phyloP scores from a whole-genome alignment of 2,888 invertebrate species.

The Hirtodrosophila histrioides region DNA sequence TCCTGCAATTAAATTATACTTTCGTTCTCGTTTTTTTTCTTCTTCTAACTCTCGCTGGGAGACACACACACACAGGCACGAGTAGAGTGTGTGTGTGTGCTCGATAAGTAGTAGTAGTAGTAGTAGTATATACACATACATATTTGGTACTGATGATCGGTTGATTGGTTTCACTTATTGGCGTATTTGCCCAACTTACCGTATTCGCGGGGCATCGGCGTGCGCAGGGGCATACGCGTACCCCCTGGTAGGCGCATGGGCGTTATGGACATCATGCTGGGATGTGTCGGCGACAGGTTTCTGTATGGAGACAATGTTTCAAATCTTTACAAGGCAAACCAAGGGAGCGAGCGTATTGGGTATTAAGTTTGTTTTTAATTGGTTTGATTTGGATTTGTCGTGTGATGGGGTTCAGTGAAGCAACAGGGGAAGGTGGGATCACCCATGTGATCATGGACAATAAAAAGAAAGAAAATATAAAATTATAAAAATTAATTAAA shows the following conservation, averaged over 20 bases:
- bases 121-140: conserved; percentile 41
- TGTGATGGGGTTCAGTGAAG: conserved; percentile 28
- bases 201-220: conserved; percentile 93
- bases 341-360: conserved; percentile 4
- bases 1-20: conserved; percentile 8
- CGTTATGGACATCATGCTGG: conserved; percentile 89
- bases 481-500: conserved; percentile 54
- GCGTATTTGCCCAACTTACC: conserved; percentile 88
- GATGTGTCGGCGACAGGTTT: conserved; percentile 89
- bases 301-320: conserved; percentile 84
- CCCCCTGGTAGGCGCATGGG: conserved; percentile 87
- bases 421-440: conserved; percentile 34
- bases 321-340: conserved; percentile 76
- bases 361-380: conserved; percentile 13
- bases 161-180: conserved; percentile 59
- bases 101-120: conserved; percentile 11
- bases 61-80: conserved; percentile 11
- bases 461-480: conserved; percentile 69
- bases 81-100: too few relatives aligned
- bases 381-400: conserved; percentile 24
- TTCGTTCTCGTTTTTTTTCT: conserved; percentile 5
- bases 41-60: background rate
- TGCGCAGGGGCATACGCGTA: conserved; percentile 84
- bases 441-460: conserved; percentile 45
- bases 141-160: conserved; percentile 36